These are phyloP conservation scores for Melanostoma mellinum DNA, from an alignment of 2,888 invertebrate genomes.

Conservation along the genomic window DNA sequence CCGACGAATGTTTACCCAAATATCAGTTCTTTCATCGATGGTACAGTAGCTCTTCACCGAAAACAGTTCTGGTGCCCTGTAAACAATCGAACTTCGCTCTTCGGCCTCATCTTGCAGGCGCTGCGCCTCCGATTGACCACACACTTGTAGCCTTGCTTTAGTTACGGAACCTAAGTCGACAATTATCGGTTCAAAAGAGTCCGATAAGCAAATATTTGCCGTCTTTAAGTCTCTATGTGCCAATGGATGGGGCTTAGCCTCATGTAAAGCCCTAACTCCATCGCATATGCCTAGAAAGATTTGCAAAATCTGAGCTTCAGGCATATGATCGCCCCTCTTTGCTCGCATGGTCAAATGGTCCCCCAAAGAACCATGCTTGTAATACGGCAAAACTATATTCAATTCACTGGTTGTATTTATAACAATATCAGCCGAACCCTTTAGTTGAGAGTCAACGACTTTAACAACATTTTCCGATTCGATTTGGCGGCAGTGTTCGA, in stretches of 20 bases:
- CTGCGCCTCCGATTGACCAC: constrained; percentile 87
- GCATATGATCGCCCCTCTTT: constrained; percentile 84
- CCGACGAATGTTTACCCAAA: constrained; percentile 85
- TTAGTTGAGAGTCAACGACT: constrained; percentile 86
- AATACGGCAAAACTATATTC: constrained; percentile 89
- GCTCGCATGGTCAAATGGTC: constrained; percentile 86
- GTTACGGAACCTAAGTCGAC: constrained; percentile 92
- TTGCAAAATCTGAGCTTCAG: constrained; percentile 86
- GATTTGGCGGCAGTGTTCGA: constrained; percentile 87
- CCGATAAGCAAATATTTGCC: constrained; percentile 90
- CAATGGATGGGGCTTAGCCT: constrained; percentile 87
- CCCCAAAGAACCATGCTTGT: constrained; percentile 89
- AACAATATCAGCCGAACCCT: constrained; percentile 86
- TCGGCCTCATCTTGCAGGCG: constrained; percentile 90
- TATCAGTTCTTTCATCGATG: constrained; percentile 92
- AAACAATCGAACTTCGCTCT: constrained; percentile 93
- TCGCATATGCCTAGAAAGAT: constrained; percentile 89
- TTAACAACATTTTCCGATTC: constrained; percentile 89
- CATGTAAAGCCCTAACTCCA: constrained; percentile 89
- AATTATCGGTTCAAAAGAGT: constrained; percentile 88
- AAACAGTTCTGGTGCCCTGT: constrained; percentile 93
- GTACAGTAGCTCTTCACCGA: constrained; percentile 91
- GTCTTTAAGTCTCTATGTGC: constrained; percentile 94
- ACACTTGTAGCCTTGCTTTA: constrained; percentile 85
- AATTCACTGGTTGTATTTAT: constrained; percentile 88